phyloP scores from a whole-genome alignment of 2,888 invertebrate genomes.

The Imbricaverruca yamaguchii region DNA sequence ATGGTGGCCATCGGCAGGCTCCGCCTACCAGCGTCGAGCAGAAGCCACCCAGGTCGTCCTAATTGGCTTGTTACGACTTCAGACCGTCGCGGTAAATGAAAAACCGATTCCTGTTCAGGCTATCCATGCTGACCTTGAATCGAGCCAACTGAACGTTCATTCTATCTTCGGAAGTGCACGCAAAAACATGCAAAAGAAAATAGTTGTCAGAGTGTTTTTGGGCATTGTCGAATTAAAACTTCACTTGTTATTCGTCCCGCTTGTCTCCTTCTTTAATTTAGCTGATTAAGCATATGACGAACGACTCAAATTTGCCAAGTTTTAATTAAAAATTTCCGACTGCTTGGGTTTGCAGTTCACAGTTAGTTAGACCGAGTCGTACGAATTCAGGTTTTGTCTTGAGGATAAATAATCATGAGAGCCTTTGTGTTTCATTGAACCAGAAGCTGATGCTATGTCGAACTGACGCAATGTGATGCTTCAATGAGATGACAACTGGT shows the following conservation, averaged over 20 bases:
- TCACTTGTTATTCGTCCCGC: neutral
- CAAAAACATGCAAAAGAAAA: neutral
- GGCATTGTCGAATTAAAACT: neutral
- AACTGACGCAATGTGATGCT: too few relatives aligned
- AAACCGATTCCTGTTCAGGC: neutral
- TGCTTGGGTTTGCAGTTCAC: neutral
- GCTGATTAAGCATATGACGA: conserved; percentile 5
- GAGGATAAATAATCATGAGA: too few relatives aligned
- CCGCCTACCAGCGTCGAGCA: too few relatives aligned
- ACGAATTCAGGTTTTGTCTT: too few relatives aligned
- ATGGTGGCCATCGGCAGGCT: too few relatives aligned
- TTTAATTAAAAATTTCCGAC: conserved; percentile 11
- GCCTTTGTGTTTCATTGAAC: too few relatives aligned
- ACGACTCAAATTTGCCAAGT: neutral
- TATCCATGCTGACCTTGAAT: neutral
- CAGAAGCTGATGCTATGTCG: too few relatives aligned
- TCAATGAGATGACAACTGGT: too few relatives aligned
- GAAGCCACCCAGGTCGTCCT: neutral
- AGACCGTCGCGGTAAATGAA: neutral
- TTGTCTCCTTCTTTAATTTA: neutral
- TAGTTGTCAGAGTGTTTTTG: neutral
- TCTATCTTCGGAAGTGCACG: neutral
- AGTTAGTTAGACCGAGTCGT: neutral
- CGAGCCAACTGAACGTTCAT: neutral
- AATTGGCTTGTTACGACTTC: neutral